Conservation (phyloP, 2,888 invertebrate species). For the Hydraecia micacea region DNA sequence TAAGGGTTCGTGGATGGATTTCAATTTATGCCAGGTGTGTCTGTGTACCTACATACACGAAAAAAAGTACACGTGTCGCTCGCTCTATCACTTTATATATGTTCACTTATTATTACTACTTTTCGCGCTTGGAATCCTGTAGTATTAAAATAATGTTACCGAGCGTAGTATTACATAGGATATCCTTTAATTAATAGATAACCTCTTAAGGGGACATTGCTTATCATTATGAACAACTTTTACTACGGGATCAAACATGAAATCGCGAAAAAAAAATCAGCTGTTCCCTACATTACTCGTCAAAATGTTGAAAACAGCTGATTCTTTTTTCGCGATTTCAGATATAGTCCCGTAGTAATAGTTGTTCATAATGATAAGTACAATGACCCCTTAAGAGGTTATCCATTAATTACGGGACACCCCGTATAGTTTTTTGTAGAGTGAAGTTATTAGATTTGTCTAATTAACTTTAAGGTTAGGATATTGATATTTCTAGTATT, state of each 20-base stretch:
- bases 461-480: not conserved
- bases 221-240: too few relatives aligned
- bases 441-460: not conserved
- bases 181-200: too few relatives aligned
- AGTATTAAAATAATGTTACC: not conserved
- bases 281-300: too few relatives aligned
- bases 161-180: not conserved
- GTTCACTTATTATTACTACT: slow-evolving; percentile 7
- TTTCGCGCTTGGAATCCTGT: not conserved
- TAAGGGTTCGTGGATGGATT: slow-evolving; percentile 43
- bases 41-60: not conserved
- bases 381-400: too few relatives aligned
- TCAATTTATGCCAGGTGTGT: slow-evolving; percentile 22
- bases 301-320: too few relatives aligned
- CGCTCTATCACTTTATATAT: not conserved
- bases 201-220: too few relatives aligned
- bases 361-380: too few relatives aligned
- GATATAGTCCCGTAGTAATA: too few relatives aligned
- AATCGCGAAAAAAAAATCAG: too few relatives aligned
- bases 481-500: not conserved
- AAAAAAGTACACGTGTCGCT: slow-evolving; percentile 13
- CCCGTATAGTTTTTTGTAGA: not conserved
- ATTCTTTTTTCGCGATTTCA: too few relatives aligned
- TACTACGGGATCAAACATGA: too few relatives aligned
- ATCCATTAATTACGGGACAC: too few relatives aligned